Evolutionary conservation across 1,140 invertebrate genomes (phyloP), one percentile per base, ranked within the genome.

Genomic region (Eupeodes corollae): DNA sequence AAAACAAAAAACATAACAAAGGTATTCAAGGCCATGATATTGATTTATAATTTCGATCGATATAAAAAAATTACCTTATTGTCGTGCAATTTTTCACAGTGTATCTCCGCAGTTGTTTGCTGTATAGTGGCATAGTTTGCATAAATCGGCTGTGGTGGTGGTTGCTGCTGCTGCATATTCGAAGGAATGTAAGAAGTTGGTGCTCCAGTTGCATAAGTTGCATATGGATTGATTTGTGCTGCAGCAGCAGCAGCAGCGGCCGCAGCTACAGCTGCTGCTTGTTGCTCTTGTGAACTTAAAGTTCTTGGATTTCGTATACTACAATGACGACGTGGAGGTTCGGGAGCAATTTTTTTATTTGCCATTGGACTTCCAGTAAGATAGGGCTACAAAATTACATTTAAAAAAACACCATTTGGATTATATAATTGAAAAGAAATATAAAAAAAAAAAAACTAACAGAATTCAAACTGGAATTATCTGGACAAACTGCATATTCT

Each of bases 281-380:
- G 39, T 38, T 43, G 55, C 18, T 51, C 50, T 6, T 47, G 47
- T 11, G 51, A 55, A 44, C 57, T 63, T 47, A 65, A 41, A 47
- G 63, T 59, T 35, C 61, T 53, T 40, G 61, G 59, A 43, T 67
- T 67, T 44, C 64, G 62, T 56, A 65, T 67, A 53, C 76, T 77
- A 54, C 76, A 81, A 52, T 82, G 80, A 5, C 89, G 73, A 56
- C 91, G 84, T 2, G 90, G 90, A 2, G 89, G 89, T 39, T 90
- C 88, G 0, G 90, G 90, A 11, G 89, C 89, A 18, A 80, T 75
- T 58, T 82, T 83, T 52, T 84, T 80, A 14, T 77, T 75, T 47
- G 79, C 78, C 63, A 79, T 71, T 0, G 79, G 79, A 59, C 78
- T 79, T 67, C 75, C 63, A 33, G 57, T 55, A 37, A 66, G 14